Evolutionary conservation across 2,113 vertebrate genomes (phyloP), one percentile per base, ranked within the genome.

Genomic region (Pongo pygmaeus): DNA sequence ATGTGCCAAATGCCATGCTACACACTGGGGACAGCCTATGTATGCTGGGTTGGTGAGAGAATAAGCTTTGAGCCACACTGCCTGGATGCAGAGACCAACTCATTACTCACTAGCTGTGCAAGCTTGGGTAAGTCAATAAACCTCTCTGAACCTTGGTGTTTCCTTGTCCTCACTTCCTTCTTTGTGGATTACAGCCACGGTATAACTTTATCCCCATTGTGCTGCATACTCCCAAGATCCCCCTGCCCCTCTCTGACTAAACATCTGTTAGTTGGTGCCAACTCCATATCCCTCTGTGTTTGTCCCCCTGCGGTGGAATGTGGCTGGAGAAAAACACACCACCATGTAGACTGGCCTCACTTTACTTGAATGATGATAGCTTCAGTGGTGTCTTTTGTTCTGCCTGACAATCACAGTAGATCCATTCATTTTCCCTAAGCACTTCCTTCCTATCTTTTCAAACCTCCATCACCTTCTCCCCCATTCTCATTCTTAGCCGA

Each of bases 1-100:
- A 2, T 0, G 0, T 12, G 40, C 64, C 79, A 55, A 64, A 32
- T 2, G 3, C 43, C 2, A 0, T 25, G 14, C 69, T 38, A 0
- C 4, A 4, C 6, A 2, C 57, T 30, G 50, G 17, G 59, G 16
- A 43, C 8, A 57, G 27, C n/a, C 8, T 1, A 0, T 0, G 1
- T 2, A 5, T 6, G 25, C 32, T 3, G 20, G 35, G 83, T 32
- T 40, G 11, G n/a, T 11, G 23, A 79, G 38, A 46, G 38, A 72
- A 57, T 20, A 40, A 79, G 38, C 32, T 64, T 30, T 9, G 43
- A 57, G 70, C 40, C 38, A 16, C 40, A 6, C 38, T 2, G 17
- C 27, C 77, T 11, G 20, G 2, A 17, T 46, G 67, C 77, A 20
- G 40, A 70, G 83, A 61, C 78, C 55, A 52, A 3, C 55, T 61